phyloP scores from a whole-genome alignment of 1,140 invertebrate genomes.

The Helicoverpa armigera region DNA sequence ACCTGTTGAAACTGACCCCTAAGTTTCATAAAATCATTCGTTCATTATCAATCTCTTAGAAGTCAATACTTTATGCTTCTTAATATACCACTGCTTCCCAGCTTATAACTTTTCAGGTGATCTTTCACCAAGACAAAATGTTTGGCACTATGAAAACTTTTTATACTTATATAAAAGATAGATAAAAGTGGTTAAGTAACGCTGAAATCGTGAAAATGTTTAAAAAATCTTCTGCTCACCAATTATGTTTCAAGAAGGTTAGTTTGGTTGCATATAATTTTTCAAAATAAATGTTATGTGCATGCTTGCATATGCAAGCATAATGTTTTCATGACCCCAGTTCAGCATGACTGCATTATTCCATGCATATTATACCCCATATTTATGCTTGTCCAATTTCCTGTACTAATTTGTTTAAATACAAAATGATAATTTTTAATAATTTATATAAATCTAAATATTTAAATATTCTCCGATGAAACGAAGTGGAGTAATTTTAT shows the following conservation, averaged over 20 bases:
- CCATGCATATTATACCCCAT: slow-evolving; percentile 22
- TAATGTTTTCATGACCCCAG: not conserved
- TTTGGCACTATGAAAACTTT: too few relatives aligned
- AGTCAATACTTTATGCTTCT: slow-evolving; percentile 6
- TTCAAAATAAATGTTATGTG: slow-evolving; percentile 18
- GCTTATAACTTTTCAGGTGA: not conserved
- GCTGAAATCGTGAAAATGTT: too few relatives aligned
- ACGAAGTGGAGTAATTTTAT: too few relatives aligned
- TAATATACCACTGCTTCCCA: slow-evolving; percentile 17
- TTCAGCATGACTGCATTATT: slow-evolving; percentile 26
- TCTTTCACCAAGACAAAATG: not conserved
- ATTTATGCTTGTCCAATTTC: not conserved
- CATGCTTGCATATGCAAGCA: slow-evolving; percentile 18
- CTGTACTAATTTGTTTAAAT: not conserved
- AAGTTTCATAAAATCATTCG: not conserved
- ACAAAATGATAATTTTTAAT: not conserved
- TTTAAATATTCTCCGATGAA: not conserved
- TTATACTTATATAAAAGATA: too few relatives aligned
- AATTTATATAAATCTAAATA: not conserved
- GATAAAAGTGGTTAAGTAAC: too few relatives aligned
- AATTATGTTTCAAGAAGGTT: not conserved
- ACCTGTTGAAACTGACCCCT: not conserved
- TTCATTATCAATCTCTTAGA: too few relatives aligned
- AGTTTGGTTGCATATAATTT: not conserved
- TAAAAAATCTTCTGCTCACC: too few relatives aligned